These are phyloP conservation scores for Stegastes partitus DNA, from an alignment of 2,113 vertebrate species.

Conservation along the genomic window DNA sequence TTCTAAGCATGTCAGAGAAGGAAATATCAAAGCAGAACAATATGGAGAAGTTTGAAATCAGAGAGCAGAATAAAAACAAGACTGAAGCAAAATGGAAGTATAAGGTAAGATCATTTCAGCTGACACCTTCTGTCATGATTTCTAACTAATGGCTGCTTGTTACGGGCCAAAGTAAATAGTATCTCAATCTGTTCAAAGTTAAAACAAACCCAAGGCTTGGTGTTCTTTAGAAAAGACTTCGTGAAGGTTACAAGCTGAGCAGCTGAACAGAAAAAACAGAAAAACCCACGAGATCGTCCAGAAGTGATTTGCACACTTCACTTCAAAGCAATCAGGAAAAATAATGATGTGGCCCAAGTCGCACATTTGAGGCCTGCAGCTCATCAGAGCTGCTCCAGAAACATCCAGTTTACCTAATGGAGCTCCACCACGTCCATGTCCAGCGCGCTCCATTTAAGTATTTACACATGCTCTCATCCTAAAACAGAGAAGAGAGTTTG, in stretches of 20 bases:
- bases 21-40: slow-evolving; percentile 91
- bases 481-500: slow-evolving; percentile 16
- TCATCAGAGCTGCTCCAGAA: slow-evolving; percentile 70
- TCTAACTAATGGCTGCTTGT: slow-evolving; percentile 22
- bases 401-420: slow-evolving; percentile 72
- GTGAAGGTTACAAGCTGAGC: slow-evolving; percentile 45
- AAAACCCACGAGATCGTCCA: slow-evolving; percentile 39
- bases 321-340: slow-evolving; percentile 76
- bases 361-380: slow-evolving; percentile 69
- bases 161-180: slow-evolving; percentile 38
- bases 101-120: slow-evolving; percentile 88
- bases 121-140: not conserved
- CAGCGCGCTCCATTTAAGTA: slow-evolving; percentile 66
- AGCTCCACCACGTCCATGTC: slow-evolving; percentile 53
- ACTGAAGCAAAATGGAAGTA: slow-evolving; percentile 99
- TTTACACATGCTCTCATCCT: slow-evolving; percentile 76
- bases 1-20: slow-evolving; percentile 90
- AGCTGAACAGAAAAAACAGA: slow-evolving; percentile 10
- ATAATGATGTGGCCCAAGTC: slow-evolving; percentile 67
- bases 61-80: slow-evolving; percentile 97
- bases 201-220: slow-evolving; percentile 33
- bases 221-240: slow-evolving; percentile 17
- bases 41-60: slow-evolving; percentile 92
- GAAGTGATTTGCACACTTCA: slow-evolving; percentile 70
- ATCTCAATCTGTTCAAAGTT: slow-evolving; percentile 29